Base-by-base conservation (phyloP, 2,113 vertebrate genomes). In the Crotophaga sulcirostris region DNA sequence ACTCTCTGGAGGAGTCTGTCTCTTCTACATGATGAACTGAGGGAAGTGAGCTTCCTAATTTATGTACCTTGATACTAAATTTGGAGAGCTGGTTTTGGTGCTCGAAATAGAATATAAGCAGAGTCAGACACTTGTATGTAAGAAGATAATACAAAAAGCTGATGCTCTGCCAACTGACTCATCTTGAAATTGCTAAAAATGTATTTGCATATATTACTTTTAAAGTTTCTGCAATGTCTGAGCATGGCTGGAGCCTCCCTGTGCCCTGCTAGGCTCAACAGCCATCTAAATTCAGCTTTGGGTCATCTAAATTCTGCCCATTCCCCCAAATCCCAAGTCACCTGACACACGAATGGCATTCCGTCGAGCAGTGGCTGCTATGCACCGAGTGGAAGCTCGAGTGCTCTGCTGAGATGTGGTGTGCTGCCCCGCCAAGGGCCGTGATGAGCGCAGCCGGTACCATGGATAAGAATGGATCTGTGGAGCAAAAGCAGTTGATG, bases 381-480 rank as follows among this genome's bases (percentile, higher is more conserved):
- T 38, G 36, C 0, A 0, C 13, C n/a, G 70, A 13, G 6, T 78
- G 45, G 34, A 34, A 93, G 33, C 51, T 74, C 66, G n/a, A n/a
- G n/a, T 13, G 47, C n/a, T 42, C 4, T 10, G 62, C 56, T 59
- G 62, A 40, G 78, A 7, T 34, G 72, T 11, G 45, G 28, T 45
- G 7, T 2, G 11, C 10, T 40, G 68, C 49, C 74, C 56, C 8
- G 31, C 69, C 40, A 6, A 6, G 14, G 34, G 52, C 11, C 36
- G 3, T 3, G 28, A 13, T 0, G 0, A 38, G 23, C 47, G 77
- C 28, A 24, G 47, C 47, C 33, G 1, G 5, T 20, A 3, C 45
- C 0, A 2, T 1, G 1, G 34, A 0, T 0, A 18, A 38, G 29
- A 18, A 24, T 9, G 2, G 11, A 13, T 40, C 36, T n/a, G 2